A percentile compares a stretch with the other conserved stretches of the same genome.
These are phyloP conservation scores for Syncerus caffer DNA, from an alignment of 2,797 vertebrate species.

Conservation along the genomic window DNA sequence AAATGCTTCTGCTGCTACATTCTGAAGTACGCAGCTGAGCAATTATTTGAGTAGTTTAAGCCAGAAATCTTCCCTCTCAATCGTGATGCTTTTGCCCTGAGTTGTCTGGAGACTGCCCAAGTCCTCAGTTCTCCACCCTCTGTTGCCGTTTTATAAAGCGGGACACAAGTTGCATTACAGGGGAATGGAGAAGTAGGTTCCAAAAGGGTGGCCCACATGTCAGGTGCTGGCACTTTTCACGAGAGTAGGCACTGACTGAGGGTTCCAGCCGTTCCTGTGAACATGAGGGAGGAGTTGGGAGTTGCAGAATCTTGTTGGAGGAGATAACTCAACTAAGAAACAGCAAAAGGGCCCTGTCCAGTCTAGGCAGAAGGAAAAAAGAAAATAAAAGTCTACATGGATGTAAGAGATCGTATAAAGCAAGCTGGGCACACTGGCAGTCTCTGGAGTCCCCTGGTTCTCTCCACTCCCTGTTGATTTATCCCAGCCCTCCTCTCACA, in stretches of 20 bases:
- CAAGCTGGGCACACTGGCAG: background rate
- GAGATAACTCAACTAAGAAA: background rate
- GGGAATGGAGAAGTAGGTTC: background rate
- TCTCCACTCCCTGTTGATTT: background rate
- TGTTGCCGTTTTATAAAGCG: slow-evolving; percentile 5
- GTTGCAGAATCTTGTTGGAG: slow-evolving; percentile 11
- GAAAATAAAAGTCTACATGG: background rate
- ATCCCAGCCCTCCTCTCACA: background rate
- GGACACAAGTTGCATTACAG: background rate
- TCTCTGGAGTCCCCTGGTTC: background rate
- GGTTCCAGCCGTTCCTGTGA: background rate
- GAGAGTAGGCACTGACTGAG: background rate
- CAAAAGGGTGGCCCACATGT: background rate
- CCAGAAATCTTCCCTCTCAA: background rate
- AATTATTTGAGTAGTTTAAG: slow-evolving; percentile 31
- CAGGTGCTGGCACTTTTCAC: background rate
- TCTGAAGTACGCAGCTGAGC: background rate
- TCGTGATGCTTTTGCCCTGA: background rate
- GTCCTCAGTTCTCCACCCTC: background rate
- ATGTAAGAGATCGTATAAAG: background rate
- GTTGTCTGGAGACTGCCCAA: slow-evolving; percentile 20
- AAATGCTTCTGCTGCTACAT: slow-evolving; percentile 28
- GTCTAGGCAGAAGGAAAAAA: background rate
- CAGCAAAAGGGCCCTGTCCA: background rate
- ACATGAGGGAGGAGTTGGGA: background rate